Conservation (phyloP, 1,140 invertebrate genomes). For the Lordiphosa mommai region DNA sequence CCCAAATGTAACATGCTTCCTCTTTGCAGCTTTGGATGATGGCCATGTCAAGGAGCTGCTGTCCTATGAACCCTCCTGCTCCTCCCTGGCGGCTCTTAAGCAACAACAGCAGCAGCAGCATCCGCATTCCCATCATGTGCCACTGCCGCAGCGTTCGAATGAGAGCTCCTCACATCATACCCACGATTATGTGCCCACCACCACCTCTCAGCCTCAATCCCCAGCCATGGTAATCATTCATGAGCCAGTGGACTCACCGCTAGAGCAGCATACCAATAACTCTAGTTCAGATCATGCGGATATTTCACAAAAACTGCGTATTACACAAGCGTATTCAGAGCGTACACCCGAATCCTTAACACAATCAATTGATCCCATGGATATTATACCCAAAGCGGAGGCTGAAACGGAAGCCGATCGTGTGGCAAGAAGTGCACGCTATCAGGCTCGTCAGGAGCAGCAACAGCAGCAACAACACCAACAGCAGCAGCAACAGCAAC, state of each 20-base stretch:
- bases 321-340: slow-evolving; percentile 49
- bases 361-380: slow-evolving; percentile 70
- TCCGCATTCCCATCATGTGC: slow-evolving; percentile 30
- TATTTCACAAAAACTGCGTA: slow-evolving; percentile 43
- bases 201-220: slow-evolving; percentile 52
- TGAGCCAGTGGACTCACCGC: slow-evolving; percentile 49
- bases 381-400: slow-evolving; percentile 70
- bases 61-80: slow-evolving; percentile 68
- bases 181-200: slow-evolving; percentile 49
- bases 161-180: slow-evolving; percentile 54
- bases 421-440: slow-evolving; percentile 41
- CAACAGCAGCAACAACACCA: slow-evolving; percentile 50
- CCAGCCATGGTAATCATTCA: slow-evolving; percentile 45
- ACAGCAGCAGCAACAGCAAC: slow-evolving; percentile 32
- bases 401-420: slow-evolving; percentile 58
- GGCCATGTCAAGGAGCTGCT: slow-evolving; percentile 63
- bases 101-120: slow-evolving; percentile 45
- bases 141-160: slow-evolving; percentile 62
- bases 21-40: slow-evolving; percentile 67
- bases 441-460: slow-evolving; percentile 48
- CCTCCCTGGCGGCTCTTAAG: slow-evolving; percentile 39
- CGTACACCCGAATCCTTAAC: slow-evolving; percentile 61
- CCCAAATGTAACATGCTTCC: slow-evolving; percentile 70
- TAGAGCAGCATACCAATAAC: slow-evolving; percentile 58
- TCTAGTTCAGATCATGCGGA: slow-evolving; percentile 55